Evolutionary conservation across 2,797 vertebrate species (phyloP), one percentile per base, ranked within the genome.

Genomic region (Ctenopoma multispine): DNA sequence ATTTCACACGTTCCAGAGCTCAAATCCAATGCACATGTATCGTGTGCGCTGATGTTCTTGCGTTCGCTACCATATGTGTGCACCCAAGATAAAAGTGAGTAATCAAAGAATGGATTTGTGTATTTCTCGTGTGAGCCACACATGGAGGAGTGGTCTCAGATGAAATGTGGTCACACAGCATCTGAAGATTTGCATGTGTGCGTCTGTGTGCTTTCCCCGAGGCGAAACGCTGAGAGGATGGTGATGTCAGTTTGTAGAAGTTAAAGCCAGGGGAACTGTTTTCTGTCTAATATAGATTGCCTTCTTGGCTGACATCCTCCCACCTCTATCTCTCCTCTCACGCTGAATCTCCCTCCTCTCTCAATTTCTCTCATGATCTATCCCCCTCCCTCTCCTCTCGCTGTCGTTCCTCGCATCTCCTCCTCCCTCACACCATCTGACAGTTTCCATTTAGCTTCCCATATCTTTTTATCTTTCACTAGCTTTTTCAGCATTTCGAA

Each of bases 381-480:
- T 88, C 84, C 76, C 80, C 77, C 82, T 80, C 81, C 82, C 68
- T 83, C 79, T 72, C 29, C 73, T 77, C 72, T 69, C 18, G 34
- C 79, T 86, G 75, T 89, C 82, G 58, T 58, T 84, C 79, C 70
- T 83, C n/a, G 2, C 82, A 79, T 87, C 83, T 89, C 78, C 83
- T 87, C 86, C 89, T 90, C 88, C 87, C 82, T 90, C 86, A 91
- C 83, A 85, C 87, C 85, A 88, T 90, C 90, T 92, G 89, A 92
- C 90, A 89, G 70, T 70, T 90, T 88, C 68, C 82, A 90, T 92
- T 90, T 89, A 87, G 90, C 83, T 74, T 77, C 57, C 60, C 64
- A 20, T 87, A 87, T 90, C 72, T 87, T 87, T 89, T 72, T 75
- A 86, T 85, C 69, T 79, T 77, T 82, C 77, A 59, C 29, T n/a